These are phyloP conservation scores for Meandrusa payeni DNA, from an alignment of 2,888 invertebrate genomes.

Conservation along the genomic window DNA sequence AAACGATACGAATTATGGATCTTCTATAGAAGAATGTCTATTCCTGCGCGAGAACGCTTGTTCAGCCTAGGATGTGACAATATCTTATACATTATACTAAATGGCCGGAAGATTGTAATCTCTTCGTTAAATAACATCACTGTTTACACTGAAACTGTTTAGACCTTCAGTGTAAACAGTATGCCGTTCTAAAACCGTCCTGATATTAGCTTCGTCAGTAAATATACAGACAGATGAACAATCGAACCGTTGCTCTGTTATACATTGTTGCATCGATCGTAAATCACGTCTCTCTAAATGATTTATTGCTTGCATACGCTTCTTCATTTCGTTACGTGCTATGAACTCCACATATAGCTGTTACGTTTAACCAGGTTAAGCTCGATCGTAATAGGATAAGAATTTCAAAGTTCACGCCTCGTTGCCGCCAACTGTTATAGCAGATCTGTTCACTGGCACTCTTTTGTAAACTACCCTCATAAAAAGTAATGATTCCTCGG, in stretches of 20 bases:
- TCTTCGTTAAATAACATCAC: background rate
- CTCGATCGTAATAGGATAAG: conserved; percentile 10
- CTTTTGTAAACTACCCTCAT: conserved; percentile 3
- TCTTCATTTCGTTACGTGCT: background rate
- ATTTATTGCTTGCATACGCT: conserved; percentile 5
- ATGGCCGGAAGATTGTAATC: background rate
- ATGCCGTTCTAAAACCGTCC: background rate
- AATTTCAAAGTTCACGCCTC: conserved; percentile 11
- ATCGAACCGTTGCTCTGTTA: background rate
- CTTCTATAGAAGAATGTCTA: too few species aligned
- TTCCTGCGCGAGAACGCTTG: too few species aligned
- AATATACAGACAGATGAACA: background rate
- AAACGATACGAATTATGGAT: too few species aligned
- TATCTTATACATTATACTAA: too few species aligned
- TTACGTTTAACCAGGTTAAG: conserved; percentile 2
- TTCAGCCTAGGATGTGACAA: too few species aligned
- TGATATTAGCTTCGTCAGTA: background rate
- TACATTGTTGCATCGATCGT: conserved; percentile 2
- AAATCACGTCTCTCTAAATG: background rate
- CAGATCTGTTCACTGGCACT: conserved; percentile 12
- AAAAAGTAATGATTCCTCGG: conserved; percentile 15
- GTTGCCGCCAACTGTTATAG: conserved; percentile 14
- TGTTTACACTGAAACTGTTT: background rate
- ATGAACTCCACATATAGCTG: background rate
- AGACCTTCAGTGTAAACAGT: background rate